phyloP scores from a whole-genome alignment of 2,797 vertebrate genomes.

The Lutjanus argentimaculatus region DNA sequence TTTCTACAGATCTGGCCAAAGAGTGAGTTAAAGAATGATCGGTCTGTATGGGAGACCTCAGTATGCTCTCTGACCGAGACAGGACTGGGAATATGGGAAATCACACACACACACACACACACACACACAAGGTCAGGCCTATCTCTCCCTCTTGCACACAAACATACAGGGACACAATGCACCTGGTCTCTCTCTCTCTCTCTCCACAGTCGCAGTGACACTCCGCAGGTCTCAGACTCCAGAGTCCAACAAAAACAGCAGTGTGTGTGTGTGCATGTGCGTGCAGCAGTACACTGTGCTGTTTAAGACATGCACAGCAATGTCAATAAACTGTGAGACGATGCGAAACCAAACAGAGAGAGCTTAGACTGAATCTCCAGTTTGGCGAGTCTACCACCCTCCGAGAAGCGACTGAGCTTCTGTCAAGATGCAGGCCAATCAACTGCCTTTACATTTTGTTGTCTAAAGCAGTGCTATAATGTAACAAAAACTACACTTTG shows the following conservation, averaged over 20 bases:
- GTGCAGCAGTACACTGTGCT: constrained; percentile 40
- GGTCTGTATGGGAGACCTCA: constrained; percentile 45
- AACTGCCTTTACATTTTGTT: not conserved
- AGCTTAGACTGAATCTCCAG: constrained; percentile 66
- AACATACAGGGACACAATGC: constrained; percentile 69
- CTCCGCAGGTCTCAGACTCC: constrained; percentile 74
- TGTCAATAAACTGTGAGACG: constrained; percentile 81
- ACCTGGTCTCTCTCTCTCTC: constrained; percentile 72
- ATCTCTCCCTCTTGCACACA: constrained; percentile 54
- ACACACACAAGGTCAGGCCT: constrained; percentile 47
- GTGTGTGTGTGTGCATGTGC: constrained; percentile 50
- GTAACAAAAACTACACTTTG: not conserved
- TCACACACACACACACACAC: constrained; percentile 22
- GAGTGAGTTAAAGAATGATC: constrained; percentile 49
- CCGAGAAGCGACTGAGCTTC: constrained; percentile 41
- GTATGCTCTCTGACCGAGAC: constrained; percentile 49
- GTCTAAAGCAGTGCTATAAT: not conserved
- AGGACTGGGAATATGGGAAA: constrained; percentile 56
- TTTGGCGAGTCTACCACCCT: constrained; percentile 26
- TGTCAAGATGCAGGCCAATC: not conserved
- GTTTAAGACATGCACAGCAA: constrained; percentile 66
- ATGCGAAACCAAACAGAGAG: constrained; percentile 74
- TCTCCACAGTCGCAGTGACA: constrained; percentile 65
- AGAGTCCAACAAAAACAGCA: constrained; percentile 78
- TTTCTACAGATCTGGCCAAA: constrained; percentile 49